These are phyloP conservation scores for Piaya cayana DNA, from an alignment of 2,113 vertebrate species.

Conservation along the genomic window DNA sequence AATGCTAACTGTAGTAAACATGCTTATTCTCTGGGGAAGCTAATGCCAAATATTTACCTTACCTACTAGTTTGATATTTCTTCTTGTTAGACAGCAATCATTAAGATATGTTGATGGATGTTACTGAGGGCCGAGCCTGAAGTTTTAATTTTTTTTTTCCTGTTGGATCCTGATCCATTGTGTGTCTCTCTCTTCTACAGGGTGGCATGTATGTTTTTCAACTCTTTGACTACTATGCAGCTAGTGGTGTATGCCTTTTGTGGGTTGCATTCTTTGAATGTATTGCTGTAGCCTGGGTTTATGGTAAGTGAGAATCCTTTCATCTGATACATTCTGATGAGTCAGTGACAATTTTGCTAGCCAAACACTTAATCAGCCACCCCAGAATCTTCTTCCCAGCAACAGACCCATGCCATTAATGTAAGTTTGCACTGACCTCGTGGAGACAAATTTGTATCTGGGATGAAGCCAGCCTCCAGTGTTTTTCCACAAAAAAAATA, in stretches of 20 bases:
- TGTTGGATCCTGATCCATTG: not conserved
- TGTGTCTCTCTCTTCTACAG: constrained; percentile 69
- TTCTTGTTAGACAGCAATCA: not conserved
- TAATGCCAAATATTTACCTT: constrained; percentile 21
- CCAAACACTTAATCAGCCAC: not conserved
- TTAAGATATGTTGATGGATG: not conserved
- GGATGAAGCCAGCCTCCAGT: constrained; percentile 6
- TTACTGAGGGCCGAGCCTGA: not conserved
- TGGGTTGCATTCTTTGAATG: constrained; percentile 99
- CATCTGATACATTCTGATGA: not conserved
- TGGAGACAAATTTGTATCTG: constrained; percentile 18
- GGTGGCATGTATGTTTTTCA: constrained; percentile 99
- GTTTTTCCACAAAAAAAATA: constrained; percentile 28
- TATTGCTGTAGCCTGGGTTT: constrained; percentile 99
- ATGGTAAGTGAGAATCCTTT: constrained; percentile 85
- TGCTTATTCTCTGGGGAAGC: not conserved
- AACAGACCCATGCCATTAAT: not conserved
- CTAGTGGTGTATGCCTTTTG: constrained; percentile 99
- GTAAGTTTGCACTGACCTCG: constrained; percentile 4
- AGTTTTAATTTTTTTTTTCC: not conserved
- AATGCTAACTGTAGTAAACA: constrained; percentile 31
- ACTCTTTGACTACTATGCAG: constrained; percentile 99
- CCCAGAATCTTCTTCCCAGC: constrained; percentile 15
- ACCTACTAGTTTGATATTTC: not conserved
- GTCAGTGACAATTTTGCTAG: not conserved